Evolutionary conservation across 1,140 invertebrate species (phyloP).

Genomic region (Drosophila bocki): DNA sequence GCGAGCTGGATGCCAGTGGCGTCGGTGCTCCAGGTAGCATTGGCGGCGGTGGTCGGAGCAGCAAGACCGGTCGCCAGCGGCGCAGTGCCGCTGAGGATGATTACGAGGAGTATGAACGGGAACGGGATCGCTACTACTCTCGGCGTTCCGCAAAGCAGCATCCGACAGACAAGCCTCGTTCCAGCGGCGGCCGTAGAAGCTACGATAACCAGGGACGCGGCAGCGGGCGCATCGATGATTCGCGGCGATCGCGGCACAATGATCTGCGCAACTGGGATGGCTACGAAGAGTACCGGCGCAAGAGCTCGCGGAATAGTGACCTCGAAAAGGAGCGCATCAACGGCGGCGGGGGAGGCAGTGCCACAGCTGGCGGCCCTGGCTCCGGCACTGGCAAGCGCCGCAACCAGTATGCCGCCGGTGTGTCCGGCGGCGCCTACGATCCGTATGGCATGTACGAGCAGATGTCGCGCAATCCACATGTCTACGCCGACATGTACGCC

Average conservation of each 20-base stretch:
- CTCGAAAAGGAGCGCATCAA: slow-evolving; percentile 69
- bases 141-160: slow-evolving; percentile 16
- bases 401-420: slow-evolving; percentile 86
- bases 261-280: slow-evolving; percentile 57
- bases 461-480: slow-evolving; percentile 90
- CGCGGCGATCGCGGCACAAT: slow-evolving; percentile 18
- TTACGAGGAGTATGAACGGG: slow-evolving; percentile 58
- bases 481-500: slow-evolving; percentile 91
- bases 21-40: slow-evolving; percentile 20
- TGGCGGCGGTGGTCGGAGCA: slow-evolving; percentile 46
- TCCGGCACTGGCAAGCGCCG: slow-evolving; percentile 68
- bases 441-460: slow-evolving; percentile 88
- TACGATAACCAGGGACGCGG: slow-evolving; percentile 37
- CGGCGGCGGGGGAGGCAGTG: slow-evolving; percentile 13
- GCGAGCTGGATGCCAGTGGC: slow-evolving; percentile 44
- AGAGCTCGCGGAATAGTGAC: slow-evolving; percentile 80
- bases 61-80: slow-evolving; percentile 57
- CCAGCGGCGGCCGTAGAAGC: slow-evolving; percentile 14
- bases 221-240: slow-evolving; percentile 26
- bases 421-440: slow-evolving; percentile 80
- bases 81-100: slow-evolving; percentile 61
- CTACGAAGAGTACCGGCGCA: slow-evolving; percentile 79
- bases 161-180: slow-evolving; percentile 17
- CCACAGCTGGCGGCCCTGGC: slow-evolving; percentile 17
- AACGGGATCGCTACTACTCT: slow-evolving; percentile 13